Percentiles rank a stretch among this genome's conserved stretches.
Conservation (phyloP, 2,888 invertebrate species). For the Aleiodes testaceus region DNA sequence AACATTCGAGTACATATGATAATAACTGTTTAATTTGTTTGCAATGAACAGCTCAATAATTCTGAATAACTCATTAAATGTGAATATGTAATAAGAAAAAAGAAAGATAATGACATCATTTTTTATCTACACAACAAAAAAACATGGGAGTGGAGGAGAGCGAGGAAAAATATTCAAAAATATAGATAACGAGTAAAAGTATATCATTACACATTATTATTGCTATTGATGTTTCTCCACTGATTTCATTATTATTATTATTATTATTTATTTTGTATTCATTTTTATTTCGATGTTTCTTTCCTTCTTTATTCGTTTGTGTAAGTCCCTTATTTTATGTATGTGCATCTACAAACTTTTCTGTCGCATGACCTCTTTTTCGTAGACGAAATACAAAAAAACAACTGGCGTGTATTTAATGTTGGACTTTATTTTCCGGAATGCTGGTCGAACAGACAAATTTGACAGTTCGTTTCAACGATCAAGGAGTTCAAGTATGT, state of each 20-base stretch:
- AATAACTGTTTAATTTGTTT: background rate
- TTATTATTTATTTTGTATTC: background rate
- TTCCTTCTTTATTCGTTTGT: conserved; percentile 28
- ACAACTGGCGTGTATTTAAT: conserved; percentile 52
- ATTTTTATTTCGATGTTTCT: conserved; percentile 16
- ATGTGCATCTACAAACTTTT: conserved; percentile 49
- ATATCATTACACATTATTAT: conserved; percentile 33
- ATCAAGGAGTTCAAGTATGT: conserved; percentile 97
- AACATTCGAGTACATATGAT: background rate
- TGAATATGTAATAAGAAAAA: background rate
- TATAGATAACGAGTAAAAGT: conserved; percentile 4
- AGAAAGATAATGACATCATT: background rate
- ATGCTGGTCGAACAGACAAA: conserved; percentile 91
- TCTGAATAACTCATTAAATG: background rate
- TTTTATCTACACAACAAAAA: background rate
- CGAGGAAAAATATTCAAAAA: conserved; percentile 5
- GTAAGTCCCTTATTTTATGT: conserved; percentile 44
- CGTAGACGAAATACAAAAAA: conserved; percentile 46
- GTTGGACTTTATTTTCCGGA: conserved; percentile 65
- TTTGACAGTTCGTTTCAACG: conserved; percentile 97
- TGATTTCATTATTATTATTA: background rate
- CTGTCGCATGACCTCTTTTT: conserved; percentile 49
- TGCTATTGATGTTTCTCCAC: conserved; percentile 21
- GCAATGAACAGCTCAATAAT: background rate
- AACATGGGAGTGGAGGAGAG: conserved; percentile 3